phyloP scores from a whole-genome alignment of 2,888 invertebrate species.

The Agrochola macilenta region DNA sequence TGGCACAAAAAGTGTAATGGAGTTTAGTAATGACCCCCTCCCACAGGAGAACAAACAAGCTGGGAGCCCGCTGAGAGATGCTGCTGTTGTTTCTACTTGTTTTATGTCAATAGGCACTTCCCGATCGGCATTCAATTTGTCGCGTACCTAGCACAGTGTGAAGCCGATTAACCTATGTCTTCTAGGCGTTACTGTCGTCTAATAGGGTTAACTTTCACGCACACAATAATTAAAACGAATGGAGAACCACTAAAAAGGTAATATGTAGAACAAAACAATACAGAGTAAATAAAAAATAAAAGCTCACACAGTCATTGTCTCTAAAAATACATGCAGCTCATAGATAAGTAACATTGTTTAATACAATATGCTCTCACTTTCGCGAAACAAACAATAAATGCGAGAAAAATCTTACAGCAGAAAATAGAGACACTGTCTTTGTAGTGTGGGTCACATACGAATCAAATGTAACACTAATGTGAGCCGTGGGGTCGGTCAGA shows the following conservation, averaged over 20 bases:
- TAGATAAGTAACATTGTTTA: neutral
- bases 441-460: constrained; percentile 81
- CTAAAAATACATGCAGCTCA: neutral
- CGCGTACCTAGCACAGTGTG: constrained; percentile 40
- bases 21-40: constrained; percentile 89
- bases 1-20: constrained; percentile 90
- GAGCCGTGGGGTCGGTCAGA: constrained; percentile 77
- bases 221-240: neutral
- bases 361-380: constrained; percentile 10
- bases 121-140: constrained; percentile 48
- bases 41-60: constrained; percentile 81
- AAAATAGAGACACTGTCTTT: constrained; percentile 69
- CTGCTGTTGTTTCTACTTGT: constrained; percentile 74
- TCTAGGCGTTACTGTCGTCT: neutral
- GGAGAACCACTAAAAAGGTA: neutral
- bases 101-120: constrained; percentile 57
- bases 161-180: constrained; percentile 12
- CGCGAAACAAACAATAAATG: neutral
- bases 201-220: neutral
- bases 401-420: constrained; percentile 17
- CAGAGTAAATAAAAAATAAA: neutral
- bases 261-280: neutral
- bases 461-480: constrained; percentile 87
- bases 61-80: constrained; percentile 83
- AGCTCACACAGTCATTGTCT: neutral